Base-by-base conservation (phyloP, 2,888 invertebrate genomes). In the Trachelus stipa region DNA sequence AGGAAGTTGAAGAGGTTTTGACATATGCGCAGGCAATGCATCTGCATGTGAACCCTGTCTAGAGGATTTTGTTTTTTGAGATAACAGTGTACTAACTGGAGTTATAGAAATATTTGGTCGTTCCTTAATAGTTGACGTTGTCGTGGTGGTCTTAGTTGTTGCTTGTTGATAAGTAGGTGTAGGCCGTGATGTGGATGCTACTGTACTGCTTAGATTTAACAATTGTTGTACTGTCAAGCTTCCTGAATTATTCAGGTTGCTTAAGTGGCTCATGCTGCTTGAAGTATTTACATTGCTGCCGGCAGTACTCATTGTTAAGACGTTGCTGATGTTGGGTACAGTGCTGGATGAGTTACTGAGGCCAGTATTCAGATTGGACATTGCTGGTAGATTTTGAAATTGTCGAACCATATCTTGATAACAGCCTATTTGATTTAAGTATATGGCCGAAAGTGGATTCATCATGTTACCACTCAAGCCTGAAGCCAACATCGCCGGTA, bases 91-190 rank as follows among this genome's bases (percentile, higher is more conserved):
- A 69, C 80, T 83, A 1, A 89, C 88, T 2, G 91, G 91, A 0
- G 91, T 91, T 79, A 91, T 93, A 0, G 93, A 93, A 80, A 93
- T 91, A 79, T 90, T 92, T 0, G 93, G 93, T 31, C 92, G 90
- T 68, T 93, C 93, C 81, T 92, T 92, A 12, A 91, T 87, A 30
- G 86, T 81, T 9, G 89, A 85, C 85, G 90, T 77, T 81, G 90
- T 83, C 86, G 88, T 77, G 85, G 88, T 37, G 37, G 68, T n/a
- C 74, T 77, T 73, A 12, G 76, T 81, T 3, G 78, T 71, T 30
- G 81, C 71, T 73, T 87, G 88, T 73, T 86, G 84, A 37, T 88
- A 88, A 82, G 85, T 86, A 0, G 86, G 79, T 0, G 83, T 73
- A 0, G 86, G 75, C 35, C 85, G 83, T 12, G 83, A 81, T n/a